Evolutionary conservation across 2,888 invertebrate species (phyloP), one percentile per base, ranked within the genome.

Genomic region (Tricholauxania praeusta): DNA sequence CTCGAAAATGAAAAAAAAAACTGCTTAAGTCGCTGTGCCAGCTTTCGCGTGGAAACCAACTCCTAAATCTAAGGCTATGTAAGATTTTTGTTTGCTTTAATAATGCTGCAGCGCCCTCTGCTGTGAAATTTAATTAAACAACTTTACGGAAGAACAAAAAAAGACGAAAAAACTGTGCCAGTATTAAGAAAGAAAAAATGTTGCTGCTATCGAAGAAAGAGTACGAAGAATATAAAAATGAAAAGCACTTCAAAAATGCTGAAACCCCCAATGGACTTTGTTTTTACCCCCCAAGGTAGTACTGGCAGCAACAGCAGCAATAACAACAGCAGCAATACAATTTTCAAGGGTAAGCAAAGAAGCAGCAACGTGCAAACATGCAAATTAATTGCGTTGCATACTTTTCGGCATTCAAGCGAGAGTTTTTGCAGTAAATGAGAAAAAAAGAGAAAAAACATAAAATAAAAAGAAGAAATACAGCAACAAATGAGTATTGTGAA

Each of bases 361-460:
- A 63, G 19, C 28, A 28, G 19, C 4, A 39, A 22, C 68, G 8
- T 52, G 60, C 49, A 64, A 68, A 48, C 49, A 59, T 68, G 68
- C 62, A 72, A 73, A 76, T 74, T 74, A 71, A 72, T 76, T 72
- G 60, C 74, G 55, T 71, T 76, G 74, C 76, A 76, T 76, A 74
- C 73, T 76, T 76, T 68, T 70, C 65, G 72, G 76, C 72, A 57
- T 49, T 17, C 8, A 67, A 52, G 59, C 63, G 39, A 39, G 39
- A 39, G 39, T 39, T 39, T 39, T 39, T 4, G 67, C 75, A 65
- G 32, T 52, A 19, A 63, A 15, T 74, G 74, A 82, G 81, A 78
- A 80, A 76, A 82, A 82, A 76, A 71, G 78, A 28, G n/a, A 5
- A 15, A 19, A 19, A 12, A 39, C n/a, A n/a, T 17, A 28, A 19